Evolutionary conservation across 1,140 invertebrate genomes (phyloP), one percentile per base, ranked within the genome.

Genomic region (Megalopta genalis): DNA sequence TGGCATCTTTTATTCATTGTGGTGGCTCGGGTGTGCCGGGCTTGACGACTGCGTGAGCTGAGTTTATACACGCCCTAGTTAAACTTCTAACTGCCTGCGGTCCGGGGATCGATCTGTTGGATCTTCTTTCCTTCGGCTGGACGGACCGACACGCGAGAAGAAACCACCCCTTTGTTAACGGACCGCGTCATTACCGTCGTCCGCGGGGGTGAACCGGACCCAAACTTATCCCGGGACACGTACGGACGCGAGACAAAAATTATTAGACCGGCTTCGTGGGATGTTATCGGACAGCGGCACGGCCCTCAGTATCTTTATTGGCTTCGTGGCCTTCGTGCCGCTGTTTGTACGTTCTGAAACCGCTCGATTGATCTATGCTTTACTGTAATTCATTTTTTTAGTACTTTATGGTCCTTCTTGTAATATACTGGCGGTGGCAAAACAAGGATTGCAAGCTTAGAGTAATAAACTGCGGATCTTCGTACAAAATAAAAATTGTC

Each of bases 1-100:
- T 77, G 78, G 78, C 86, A 90, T 90, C 88, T 90, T 90, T 90
- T 90, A 90, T 90, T 90, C 89, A 90, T 89, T 83, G 82, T 84
- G 70, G 88, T 49, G 63, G 86, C 71, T 85, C 21, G 83, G 77
- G 84, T 86, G 81, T 87, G 85, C 84, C 54, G 54, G 83, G 87
- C 89, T 88, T 88, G 88, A 88, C 86, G 86, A 90, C 83, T 90
- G 89, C 88, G 88, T 89, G 88, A 90, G 89, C 85, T 76, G 88
- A 89, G 87, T 90, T 89, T 90, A 90, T 89, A 87, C 82, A 86
- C 78, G 78, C 76, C 87, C 85, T 86, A 87, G 88, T 90, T 90
- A 89, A 90, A 90, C 80, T 89, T 88, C 88, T 90, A 90, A 88
- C 84, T 81, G 86, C 86, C 85, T 87, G 86, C 86, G 86, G 87